A percentile compares a stretch with the other conserved stretches of the same genome.
phyloP scores from a whole-genome alignment of 2,888 invertebrate genomes.

The Allophyes oxyacanthae region DNA sequence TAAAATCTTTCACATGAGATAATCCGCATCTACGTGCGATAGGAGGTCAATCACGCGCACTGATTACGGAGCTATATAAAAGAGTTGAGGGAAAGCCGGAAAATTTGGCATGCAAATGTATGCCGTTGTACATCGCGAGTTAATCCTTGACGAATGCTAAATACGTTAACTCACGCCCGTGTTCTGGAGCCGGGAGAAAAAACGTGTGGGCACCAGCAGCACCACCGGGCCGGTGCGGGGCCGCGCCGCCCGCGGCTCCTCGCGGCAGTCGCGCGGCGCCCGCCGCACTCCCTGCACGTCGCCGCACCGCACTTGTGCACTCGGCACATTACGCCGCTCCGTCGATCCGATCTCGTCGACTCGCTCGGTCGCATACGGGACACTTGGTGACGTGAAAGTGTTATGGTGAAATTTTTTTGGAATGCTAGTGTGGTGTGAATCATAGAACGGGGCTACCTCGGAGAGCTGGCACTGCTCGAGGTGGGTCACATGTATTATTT shows the following conservation, averaged over 20 bases:
- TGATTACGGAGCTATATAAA: constrained; percentile 35
- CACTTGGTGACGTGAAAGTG: constrained; percentile 64
- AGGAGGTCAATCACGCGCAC: constrained; percentile 26
- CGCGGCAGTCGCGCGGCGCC: constrained; percentile 75
- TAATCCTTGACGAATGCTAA: constrained; percentile 55
- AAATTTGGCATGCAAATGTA: constrained; percentile 48
- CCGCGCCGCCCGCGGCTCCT: constrained; percentile 70
- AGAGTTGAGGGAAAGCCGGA: constrained; percentile 23
- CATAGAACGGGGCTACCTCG: constrained; percentile 69
- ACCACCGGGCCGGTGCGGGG: constrained; percentile 39
- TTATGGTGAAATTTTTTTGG: constrained; percentile 59
- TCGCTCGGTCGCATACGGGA: constrained; percentile 21
- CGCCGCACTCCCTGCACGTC: constrained; percentile 62
- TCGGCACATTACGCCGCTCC: constrained; percentile 25
- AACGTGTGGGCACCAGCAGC: constrained; percentile 35
- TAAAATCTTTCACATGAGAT: constrained; percentile 3
- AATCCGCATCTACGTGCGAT: constrained; percentile 8
- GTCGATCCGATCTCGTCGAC: constrained; percentile 27
- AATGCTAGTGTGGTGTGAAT: constrained; percentile 72
- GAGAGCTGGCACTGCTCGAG: constrained; percentile 78
- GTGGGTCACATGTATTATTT: constrained; percentile 69
- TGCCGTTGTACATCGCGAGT: constrained; percentile 51
- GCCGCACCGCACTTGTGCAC: constrained; percentile 3
- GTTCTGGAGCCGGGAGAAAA: constrained; percentile 49
- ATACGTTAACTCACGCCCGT: constrained; percentile 52